Conservation (phyloP, 2,797 vertebrate species). For the Nyctalus aviator region DNA sequence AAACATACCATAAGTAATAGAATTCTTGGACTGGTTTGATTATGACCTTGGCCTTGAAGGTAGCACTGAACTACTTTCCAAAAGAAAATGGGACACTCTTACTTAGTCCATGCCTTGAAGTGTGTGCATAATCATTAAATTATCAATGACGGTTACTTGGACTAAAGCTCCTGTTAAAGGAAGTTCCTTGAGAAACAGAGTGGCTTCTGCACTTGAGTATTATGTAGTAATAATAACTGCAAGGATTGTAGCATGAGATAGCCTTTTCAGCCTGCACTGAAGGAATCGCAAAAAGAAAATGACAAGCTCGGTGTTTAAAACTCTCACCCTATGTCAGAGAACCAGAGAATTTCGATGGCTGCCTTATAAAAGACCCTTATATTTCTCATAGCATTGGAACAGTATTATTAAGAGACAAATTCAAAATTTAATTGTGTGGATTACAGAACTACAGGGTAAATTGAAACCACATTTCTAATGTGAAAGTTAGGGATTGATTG, state of each 20-base stretch:
- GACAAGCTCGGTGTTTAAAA: background rate
- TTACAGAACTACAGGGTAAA: conserved; percentile 20
- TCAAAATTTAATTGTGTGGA: conserved; percentile 9
- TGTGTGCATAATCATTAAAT: background rate
- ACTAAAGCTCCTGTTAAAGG: background rate
- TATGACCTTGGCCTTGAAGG: conserved; percentile 18
- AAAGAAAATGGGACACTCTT: conserved; percentile 29
- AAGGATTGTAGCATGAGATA: background rate
- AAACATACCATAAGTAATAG: background rate
- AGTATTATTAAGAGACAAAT: conserved; percentile 12
- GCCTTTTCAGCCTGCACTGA: background rate
- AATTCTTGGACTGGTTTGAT: conserved; percentile 32
- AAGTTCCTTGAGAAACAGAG: background rate
- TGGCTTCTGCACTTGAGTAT: background rate
- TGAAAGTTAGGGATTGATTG: background rate
- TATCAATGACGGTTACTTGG: background rate
- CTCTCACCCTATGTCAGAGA: background rate
- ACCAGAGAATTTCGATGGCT: background rate
- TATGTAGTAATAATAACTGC: background rate
- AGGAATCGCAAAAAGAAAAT: conserved; percentile 15
- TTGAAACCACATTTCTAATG: conserved; percentile 4
- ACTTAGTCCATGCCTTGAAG: background rate
- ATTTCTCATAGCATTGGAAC: background rate
- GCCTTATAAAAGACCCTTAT: background rate
- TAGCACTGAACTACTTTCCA: background rate